A percentile compares a stretch with the other conserved stretches of the same genome.
phyloP scores from a whole-genome alignment of 2,888 invertebrate species.

The Synergus gifuensis region DNA sequence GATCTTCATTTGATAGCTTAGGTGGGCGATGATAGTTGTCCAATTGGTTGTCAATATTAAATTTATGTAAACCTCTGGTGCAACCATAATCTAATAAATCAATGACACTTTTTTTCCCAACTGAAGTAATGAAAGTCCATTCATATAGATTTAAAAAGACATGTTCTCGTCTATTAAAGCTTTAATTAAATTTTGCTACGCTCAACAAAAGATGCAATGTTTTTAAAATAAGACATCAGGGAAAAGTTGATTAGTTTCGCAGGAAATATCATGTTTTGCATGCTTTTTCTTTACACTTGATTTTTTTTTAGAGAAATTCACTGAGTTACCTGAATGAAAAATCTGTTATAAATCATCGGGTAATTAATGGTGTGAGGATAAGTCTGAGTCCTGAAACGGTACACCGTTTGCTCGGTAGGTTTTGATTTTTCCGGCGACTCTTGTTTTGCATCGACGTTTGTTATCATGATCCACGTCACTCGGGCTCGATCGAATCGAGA shows the following conservation, averaged over 20 bases:
- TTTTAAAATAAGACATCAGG: not conserved
- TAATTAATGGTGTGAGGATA: constrained; percentile 23
- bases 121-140: too few relatives aligned
- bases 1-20: too few relatives aligned
- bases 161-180: not conserved
- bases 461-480: constrained; percentile 56
- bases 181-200: not conserved
- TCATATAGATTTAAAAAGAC: too few relatives aligned
- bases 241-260: not conserved
- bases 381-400: constrained; percentile 17
- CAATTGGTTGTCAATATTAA: too few relatives aligned
- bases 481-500: constrained; percentile 51
- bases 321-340: not conserved
- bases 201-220: not conserved
- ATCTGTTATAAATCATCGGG: constrained; percentile 20
- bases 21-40: too few relatives aligned
- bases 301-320: too few relatives aligned
- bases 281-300: not conserved
- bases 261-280: not conserved
- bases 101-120: too few relatives aligned
- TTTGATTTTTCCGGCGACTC: constrained; percentile 46
- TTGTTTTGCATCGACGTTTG: constrained; percentile 52
- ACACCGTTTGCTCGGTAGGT: constrained; percentile 48
- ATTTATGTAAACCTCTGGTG: too few relatives aligned
- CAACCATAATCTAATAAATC: too few relatives aligned